Evolutionary conservation across 1,140 invertebrate genomes (phyloP).

Genomic region (Nasonia vitripennis): DNA sequence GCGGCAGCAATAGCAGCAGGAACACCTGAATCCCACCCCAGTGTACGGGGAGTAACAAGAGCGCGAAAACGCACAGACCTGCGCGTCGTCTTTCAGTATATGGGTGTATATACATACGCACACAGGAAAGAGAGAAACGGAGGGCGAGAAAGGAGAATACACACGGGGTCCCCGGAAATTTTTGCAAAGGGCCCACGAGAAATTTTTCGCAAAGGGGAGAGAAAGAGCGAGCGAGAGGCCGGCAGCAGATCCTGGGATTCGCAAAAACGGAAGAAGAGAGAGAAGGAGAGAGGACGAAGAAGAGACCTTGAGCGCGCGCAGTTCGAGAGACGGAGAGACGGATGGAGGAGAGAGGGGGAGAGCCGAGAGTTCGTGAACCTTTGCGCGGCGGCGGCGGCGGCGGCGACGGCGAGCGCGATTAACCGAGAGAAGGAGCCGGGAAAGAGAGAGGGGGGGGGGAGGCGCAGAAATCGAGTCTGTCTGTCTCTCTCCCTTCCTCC

Average conservation of each 20-base stretch:
- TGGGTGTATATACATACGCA: not conserved
- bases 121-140: slow-evolving; percentile 20
- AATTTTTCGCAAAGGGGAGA: slow-evolving; percentile 48
- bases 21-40: slow-evolving; percentile 22
- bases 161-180: slow-evolving; percentile 34
- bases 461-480: slow-evolving; percentile 47
- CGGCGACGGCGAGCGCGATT: slow-evolving; percentile 35
- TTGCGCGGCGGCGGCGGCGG: slow-evolving; percentile 25
- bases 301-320: slow-evolving; percentile 39
- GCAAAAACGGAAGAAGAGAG: slow-evolving; percentile 48
- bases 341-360: not conserved
- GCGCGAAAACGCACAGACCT: slow-evolving; percentile 5
- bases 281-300: slow-evolving; percentile 13
- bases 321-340: slow-evolving; percentile 16
- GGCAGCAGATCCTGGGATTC: slow-evolving; percentile 46
- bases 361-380: slow-evolving; percentile 53
- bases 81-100: not conserved
- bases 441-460: slow-evolving; percentile 26
- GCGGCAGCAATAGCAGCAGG: not conserved
- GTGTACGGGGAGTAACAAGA: not conserved
- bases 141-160: not conserved
- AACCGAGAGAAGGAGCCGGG: slow-evolving; percentile 26
- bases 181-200: slow-evolving; percentile 36
- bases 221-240: not conserved
- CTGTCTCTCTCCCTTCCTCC: slow-evolving; percentile 14